These are phyloP conservation scores for Bradypodion pumilum DNA, from an alignment of 2,797 vertebrate genomes.

Conservation along the genomic window DNA sequence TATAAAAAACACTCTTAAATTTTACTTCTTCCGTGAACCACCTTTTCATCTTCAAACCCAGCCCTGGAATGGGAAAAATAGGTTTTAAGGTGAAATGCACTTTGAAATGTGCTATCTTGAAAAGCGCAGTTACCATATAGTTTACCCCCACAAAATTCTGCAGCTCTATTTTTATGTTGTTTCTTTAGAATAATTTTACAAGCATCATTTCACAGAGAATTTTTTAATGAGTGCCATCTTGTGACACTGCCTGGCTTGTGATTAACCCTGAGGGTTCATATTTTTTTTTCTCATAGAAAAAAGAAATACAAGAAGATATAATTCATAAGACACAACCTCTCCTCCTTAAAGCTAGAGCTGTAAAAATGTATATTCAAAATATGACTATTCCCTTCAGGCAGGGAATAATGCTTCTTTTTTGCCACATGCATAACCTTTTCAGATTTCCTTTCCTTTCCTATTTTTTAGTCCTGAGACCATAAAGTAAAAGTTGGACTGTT, in stretches of 20 bases:
- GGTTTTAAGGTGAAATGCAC: neutral
- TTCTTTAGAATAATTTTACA: slow-evolving; percentile 1
- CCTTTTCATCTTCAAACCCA: neutral
- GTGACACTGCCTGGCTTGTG: slow-evolving; percentile 28
- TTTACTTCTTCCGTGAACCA: neutral
- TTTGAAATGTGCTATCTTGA: slow-evolving; percentile 19
- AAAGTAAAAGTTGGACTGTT: slow-evolving; percentile 29
- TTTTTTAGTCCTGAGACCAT: slow-evolving; percentile 42
- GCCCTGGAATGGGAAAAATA: neutral
- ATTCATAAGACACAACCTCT: slow-evolving; percentile 12
- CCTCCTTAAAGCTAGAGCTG: slow-evolving; percentile 21
- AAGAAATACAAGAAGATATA: slow-evolving; percentile 6
- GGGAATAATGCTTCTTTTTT: slow-evolving; percentile 32
- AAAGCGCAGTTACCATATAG: neutral
- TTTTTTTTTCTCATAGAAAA: slow-evolving; percentile 30
- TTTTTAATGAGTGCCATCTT: slow-evolving; percentile 18
- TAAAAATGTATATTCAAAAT: slow-evolving; percentile 11
- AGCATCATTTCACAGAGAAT: slow-evolving; percentile 10
- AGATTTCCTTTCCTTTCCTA: slow-evolving; percentile 39
- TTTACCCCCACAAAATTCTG: neutral
- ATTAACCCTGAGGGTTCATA: slow-evolving; percentile 21
- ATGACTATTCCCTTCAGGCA: slow-evolving; percentile 19
- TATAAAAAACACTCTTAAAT: slow-evolving; percentile 18
- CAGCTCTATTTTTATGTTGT: slow-evolving; percentile 16
- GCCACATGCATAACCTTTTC: slow-evolving; percentile 41